phyloP scores from a whole-genome alignment of 1,140 invertebrate genomes.

The Aradophagus sp. region DNA sequence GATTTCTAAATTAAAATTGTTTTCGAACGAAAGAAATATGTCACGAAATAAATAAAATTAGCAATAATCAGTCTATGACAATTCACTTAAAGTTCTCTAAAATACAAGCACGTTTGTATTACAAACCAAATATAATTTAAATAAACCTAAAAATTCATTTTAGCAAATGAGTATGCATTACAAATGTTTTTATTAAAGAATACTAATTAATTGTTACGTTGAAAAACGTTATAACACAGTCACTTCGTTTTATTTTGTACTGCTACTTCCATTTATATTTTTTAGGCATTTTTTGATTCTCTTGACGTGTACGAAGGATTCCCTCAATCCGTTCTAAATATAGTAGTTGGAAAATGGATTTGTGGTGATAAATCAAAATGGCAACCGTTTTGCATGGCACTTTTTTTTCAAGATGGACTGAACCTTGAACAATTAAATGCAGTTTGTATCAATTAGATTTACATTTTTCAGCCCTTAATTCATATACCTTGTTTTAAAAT shows the following conservation, averaged over 20 bases:
- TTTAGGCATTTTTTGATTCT: constrained; percentile 42
- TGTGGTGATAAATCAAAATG: constrained; percentile 60
- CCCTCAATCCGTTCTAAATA: constrained; percentile 40
- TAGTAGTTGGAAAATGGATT: constrained; percentile 16
- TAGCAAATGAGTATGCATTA: too few relatives aligned
- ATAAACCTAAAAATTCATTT: too few relatives aligned
- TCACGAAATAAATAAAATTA: too few relatives aligned
- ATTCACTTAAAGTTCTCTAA: too few relatives aligned
- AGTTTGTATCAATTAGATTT: constrained; percentile 62
- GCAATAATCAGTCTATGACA: too few relatives aligned
- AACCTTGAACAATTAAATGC: constrained; percentile 73
- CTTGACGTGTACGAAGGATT: constrained; percentile 49
- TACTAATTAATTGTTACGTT: too few relatives aligned
- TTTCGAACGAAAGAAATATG: too few relatives aligned
- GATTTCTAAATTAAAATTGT: too few relatives aligned
- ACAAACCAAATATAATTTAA: too few relatives aligned
- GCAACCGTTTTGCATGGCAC: constrained; percentile 75
- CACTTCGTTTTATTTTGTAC: not conserved
- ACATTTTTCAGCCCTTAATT: not conserved
- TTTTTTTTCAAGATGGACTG: constrained; percentile 77
- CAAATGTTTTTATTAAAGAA: too few relatives aligned
- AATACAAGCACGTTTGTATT: too few relatives aligned
- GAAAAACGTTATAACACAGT: too few relatives aligned
- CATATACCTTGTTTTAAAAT: not conserved
- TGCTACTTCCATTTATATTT: not conserved